Evolutionary conservation across 2,113 vertebrate genomes (phyloP).

Genomic region (Forbesichthys papilliferus): DNA sequence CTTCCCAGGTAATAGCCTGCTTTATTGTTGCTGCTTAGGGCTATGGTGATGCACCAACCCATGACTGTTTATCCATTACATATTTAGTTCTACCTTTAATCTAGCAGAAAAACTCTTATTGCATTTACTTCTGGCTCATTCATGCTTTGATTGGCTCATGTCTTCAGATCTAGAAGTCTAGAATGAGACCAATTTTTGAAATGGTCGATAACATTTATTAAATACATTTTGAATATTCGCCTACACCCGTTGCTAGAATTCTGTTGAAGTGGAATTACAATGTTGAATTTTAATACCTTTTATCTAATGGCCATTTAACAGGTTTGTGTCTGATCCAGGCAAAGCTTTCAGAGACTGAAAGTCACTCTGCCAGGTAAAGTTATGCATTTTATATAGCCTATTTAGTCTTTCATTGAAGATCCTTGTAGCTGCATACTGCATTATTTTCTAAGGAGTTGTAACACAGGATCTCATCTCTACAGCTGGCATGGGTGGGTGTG

Average conservation of each 20-base stretch:
- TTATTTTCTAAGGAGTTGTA: background rate
- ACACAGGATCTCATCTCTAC: slow-evolving; percentile 36
- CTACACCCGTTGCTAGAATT: no score
- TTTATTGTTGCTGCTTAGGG: background rate
- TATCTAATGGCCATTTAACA: slow-evolving; percentile 6
- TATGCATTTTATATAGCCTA: background rate
- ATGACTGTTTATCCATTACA: background rate
- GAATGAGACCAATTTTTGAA: no score
- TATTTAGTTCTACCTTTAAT: no score
- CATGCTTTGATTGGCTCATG: no score
- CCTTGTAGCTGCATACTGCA: background rate
- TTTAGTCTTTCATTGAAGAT: background rate
- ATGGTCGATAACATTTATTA: no score
- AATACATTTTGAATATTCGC: no score
- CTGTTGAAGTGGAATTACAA: background rate
- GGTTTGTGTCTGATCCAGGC: slow-evolving; percentile 89
- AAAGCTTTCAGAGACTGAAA: slow-evolving; percentile 91
- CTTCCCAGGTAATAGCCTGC: slow-evolving; percentile 84
- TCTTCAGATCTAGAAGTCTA: no score
- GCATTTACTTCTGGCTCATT: no score
- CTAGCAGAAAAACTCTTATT: no score
- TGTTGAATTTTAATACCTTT: background rate
- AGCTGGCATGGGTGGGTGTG: slow-evolving; percentile 89
- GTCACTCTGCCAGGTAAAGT: slow-evolving; percentile 83
- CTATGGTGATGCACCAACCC: background rate